Evolutionary conservation across 2,888 invertebrate genomes (phyloP), one percentile per base, ranked within the genome.

Genomic region (Cephonodes hylas): DNA sequence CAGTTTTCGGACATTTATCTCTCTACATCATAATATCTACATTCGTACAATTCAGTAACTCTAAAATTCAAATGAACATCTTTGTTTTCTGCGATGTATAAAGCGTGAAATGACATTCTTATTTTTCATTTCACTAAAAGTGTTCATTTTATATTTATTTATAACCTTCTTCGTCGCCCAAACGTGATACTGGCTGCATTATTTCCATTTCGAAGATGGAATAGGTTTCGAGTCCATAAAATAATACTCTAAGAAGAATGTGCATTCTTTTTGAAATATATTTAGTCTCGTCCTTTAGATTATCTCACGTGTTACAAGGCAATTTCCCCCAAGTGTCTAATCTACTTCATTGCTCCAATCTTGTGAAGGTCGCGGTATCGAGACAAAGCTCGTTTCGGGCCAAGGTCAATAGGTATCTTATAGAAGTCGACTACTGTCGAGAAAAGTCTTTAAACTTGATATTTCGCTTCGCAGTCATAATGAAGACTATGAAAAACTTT

Each of bases 321-420:
- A 46, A 38, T 59, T 46, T 48, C 23, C 59, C 34, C 13, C 8
- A 53, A 53, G 53, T 58, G 63, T 63, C 63, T 63, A 63, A 64
- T 46, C 31, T 22, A 46, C 38, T 61, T 34, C 38, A 58, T 34
- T 58, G 45, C 23, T 15, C 45, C 58, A 61, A 61, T 63, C 44
- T 31, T 18, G 27, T 20, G 44, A 58, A 61, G 59, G 56, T 53
- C 59, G 53, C 42, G 53, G 46, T 46, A 38, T 45, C 42, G 58
- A 58, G 58, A 58, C 61, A 64, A 65, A 62, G 60, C 45, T 23
- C 61, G 46, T 58, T 61, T 60, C 53, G 31, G 42, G 59, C 34
- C 62, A 67, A 64, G 66, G 65, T 65, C 65, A 64, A 48, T 18
- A 48, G 60, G 38, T 60, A 60, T 42, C 53, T 38, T 42, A 48